Evolutionary conservation across 92 coral and sea anemone species (phyloP), one percentile per base, ranked within the genome.

Genomic region (Pocillopora meandrina): DNA sequence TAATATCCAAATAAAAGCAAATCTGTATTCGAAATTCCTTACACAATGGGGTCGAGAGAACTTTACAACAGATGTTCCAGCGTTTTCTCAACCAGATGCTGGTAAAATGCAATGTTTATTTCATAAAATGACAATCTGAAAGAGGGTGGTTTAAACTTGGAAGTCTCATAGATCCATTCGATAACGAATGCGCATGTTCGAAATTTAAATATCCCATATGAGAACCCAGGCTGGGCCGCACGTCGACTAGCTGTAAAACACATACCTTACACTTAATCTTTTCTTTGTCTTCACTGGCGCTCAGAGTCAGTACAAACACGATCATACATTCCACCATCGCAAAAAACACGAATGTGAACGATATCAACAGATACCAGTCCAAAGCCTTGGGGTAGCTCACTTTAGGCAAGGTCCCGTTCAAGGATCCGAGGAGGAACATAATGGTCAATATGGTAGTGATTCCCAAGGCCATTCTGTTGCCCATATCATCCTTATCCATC

Each of bases 381-480:
- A 93, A 78, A 3, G 94, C 97, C 77, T 93, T 93, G 11, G 93
- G 91, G 77, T 93, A 93, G 79, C 97, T 93, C 79, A 93, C 93
- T 35, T 90, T 85, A 1, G 97, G 97, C 82, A 93, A 64, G 2
- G 89, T 78, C 2, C 89, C 84, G 42, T 93, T 93, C 18, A 92
- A 82, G 14, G 93, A 93, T 36, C 95, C 95, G 26, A 95, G 92
- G 0, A 95, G 91, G 82, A 95, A 93, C 87, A 95, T 92, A 26
- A 92, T 92, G 60, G 97, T 95, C 23, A 95, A 85, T 10, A 95
- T 94, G 0, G 94, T 93, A n/a, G 97, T 92, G 68, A 95, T 91
- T 35, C 97, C 97, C n/a, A 95, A 74, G 23, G 97, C 94, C 93
- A 95, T 78, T 78, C 98, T 96, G 84, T 93, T 88, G 5, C 95